phyloP scores from a whole-genome alignment of 2,888 invertebrate species.

The Mamestra brassicae region DNA sequence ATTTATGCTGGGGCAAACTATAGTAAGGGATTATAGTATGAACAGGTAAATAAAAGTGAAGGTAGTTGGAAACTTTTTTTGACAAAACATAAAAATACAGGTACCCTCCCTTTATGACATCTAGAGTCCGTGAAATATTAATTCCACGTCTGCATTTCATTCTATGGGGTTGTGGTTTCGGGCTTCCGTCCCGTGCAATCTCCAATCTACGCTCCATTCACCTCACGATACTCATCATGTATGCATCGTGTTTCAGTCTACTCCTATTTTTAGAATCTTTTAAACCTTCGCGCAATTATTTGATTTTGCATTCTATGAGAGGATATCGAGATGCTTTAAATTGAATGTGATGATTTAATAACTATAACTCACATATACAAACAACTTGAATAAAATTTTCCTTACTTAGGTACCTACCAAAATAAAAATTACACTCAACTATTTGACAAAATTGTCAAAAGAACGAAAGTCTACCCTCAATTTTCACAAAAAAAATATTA shows the following conservation, averaged over 20 bases:
- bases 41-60: background rate
- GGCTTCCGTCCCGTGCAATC: background rate
- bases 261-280: slow-evolving; percentile 3
- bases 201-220: slow-evolving; percentile 10
- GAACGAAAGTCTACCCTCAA: background rate
- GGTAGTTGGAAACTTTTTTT: background rate
- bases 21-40: background rate
- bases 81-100: background rate
- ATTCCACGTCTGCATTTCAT: slow-evolving; percentile 7
- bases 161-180: slow-evolving; percentile 23
- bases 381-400: background rate
- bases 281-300: slow-evolving; percentile 6
- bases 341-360: background rate
- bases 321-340: background rate
- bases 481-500: slow-evolving; percentile 39
- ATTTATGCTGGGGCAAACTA: background rate
- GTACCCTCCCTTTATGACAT: background rate
- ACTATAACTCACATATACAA: background rate
- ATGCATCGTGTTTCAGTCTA: background rate
- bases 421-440: background rate
- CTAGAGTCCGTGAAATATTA: slow-evolving; percentile 16
- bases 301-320: background rate
- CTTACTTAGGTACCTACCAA: too few relatives aligned
- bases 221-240: background rate
- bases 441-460: background rate